Base-by-base conservation (phyloP, 2,888 invertebrate species). In the Andricus quercusramuli region DNA sequence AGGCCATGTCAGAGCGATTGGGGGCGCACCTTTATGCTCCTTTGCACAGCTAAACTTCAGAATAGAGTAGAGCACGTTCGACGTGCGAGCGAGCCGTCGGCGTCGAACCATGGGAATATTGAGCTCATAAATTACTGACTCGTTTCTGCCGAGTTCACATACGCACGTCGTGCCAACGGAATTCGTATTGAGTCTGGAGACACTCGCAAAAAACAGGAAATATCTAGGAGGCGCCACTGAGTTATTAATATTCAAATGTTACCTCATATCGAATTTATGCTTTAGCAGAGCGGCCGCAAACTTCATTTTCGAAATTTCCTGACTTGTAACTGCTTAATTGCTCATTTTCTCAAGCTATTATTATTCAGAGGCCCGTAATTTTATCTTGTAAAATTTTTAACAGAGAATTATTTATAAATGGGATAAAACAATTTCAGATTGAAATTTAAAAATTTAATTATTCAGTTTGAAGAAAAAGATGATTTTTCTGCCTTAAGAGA, bases 11-110 rank as follows among this genome's bases (percentile, higher is more conserved):
- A 47, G 29, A 47, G 77, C 77, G 82, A 83, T 81, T 80, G 81
- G 82, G 83, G 82, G 80, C 80, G 80, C 82, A 83, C 80, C 81
- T 79, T 81, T 81, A 80, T 80, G 84, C 80, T 80, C 70, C 81
- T 84, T 82, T 74, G 80, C 81, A 68, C 79, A 80, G 78, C 80
- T 80, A 78, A 84, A 84, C 83, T 82, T 82, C 77, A 78, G 76
- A 66, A 74, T 78, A 77, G n/a, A 82, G 81, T 80, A 81, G 70
- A 79, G 80, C 83, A 82, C 82, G 82, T 84, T 84, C 82, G 70
- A 77, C 76, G 84, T 29, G 76, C 80, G 47, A 47, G 51, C 80
- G 47, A 47, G 20, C 51, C 51, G 20, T 20, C 51, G 25, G 20
- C 68, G 47, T 68, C 68, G 68, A 68, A 68, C 68, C 44, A 68